Evolutionary conservation across 2,797 vertebrate genomes (phyloP).

Genomic region (Phaenicophaeus curvirostris): DNA sequence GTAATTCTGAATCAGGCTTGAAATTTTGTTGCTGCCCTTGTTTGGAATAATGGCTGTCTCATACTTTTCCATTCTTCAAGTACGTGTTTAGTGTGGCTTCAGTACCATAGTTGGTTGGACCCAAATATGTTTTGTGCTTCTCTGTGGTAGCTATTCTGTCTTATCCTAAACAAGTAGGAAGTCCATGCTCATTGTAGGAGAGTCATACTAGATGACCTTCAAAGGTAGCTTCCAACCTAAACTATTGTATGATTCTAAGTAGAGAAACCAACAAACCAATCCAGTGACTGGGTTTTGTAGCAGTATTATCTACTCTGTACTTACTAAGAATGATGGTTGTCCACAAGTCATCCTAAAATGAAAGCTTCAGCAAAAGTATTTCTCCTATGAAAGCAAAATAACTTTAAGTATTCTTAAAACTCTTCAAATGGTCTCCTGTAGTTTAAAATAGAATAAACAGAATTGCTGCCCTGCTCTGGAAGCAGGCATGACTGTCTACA

Average conservation of each 20-base stretch:
- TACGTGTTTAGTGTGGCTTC: background rate
- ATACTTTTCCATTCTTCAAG: background rate
- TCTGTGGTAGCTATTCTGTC: background rate
- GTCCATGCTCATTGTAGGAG: background rate
- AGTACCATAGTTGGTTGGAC: background rate
- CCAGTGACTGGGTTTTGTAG: background rate
- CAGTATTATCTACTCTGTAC: background rate
- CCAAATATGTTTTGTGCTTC: background rate
- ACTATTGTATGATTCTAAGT: background rate
- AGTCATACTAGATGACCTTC: background rate
- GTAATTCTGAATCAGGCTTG: background rate
- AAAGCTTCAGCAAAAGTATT: background rate
- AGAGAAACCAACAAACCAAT: background rate
- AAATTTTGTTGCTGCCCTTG: background rate
- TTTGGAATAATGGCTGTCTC: background rate
- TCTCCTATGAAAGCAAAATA: background rate
- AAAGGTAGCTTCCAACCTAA: background rate
- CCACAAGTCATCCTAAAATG: background rate
- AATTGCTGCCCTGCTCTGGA: background rate
- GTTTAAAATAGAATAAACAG: background rate
- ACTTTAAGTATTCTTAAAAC: background rate
- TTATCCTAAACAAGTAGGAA: background rate
- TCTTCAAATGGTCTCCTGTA: background rate
- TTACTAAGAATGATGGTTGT: background rate
- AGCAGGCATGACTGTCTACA: background rate